Evolutionary conservation across 2,888 invertebrate genomes (phyloP).

Genomic region (Diabrotica balteata): DNA sequence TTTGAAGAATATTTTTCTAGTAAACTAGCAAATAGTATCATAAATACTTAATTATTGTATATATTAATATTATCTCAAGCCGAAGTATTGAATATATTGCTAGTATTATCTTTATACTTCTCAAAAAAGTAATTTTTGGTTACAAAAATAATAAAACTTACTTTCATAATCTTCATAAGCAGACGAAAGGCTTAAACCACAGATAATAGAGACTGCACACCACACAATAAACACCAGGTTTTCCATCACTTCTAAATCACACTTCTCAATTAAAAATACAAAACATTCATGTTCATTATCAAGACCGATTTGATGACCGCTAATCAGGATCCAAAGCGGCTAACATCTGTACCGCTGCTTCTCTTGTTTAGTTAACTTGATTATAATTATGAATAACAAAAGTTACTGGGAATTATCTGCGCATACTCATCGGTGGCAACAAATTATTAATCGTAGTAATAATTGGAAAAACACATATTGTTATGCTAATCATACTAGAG

Average conservation of each 20-base stretch:
- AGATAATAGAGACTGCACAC: not conserved
- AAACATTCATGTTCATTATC: constrained; percentile 25
- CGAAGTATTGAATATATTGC: no score
- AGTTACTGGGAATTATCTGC: constrained; percentile 22
- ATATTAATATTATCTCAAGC: no score
- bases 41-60: no score
- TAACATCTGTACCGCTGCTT: constrained; percentile 1
- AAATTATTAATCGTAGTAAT: constrained; percentile 7
- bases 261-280: not conserved
- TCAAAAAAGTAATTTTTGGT: not conserved
- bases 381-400: constrained; percentile 20
- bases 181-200: not conserved
- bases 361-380: constrained; percentile 11
- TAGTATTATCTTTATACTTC: no score
- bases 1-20: no score
- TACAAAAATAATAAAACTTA: not conserved
- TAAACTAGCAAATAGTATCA: no score
- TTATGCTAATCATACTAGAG: no score
- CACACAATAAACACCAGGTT: constrained; percentile 9
- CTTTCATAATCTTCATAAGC: constrained; percentile 13
- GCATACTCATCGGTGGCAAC: constrained; percentile 22
- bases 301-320: constrained; percentile 8
- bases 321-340: not conserved
- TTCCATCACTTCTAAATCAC: constrained; percentile 8
- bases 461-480: constrained; percentile 17